These are phyloP conservation scores for Philonicus albiceps DNA, from an alignment of 2,888 invertebrate species.

Conservation along the genomic window DNA sequence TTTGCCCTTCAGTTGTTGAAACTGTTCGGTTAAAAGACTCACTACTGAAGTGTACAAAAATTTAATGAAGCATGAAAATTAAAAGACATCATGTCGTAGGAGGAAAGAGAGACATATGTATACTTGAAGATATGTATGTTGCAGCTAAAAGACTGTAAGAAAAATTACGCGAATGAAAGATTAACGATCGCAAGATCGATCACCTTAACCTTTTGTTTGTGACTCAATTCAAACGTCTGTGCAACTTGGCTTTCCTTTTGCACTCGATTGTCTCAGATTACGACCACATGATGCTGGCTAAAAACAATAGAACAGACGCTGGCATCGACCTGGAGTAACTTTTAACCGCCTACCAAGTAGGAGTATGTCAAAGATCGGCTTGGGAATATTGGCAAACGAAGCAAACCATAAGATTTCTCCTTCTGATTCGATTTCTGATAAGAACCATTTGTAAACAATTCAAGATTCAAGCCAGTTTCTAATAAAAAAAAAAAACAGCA, in stretches of 20 bases:
- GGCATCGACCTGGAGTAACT: not conserved
- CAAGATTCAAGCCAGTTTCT: not conserved
- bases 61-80: conserved; percentile 8
- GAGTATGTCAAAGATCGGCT: not conserved
- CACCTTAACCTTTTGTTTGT: conserved; percentile 32
- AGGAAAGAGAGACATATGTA: not conserved
- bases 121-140: not conserved
- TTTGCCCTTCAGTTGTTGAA: not conserved
- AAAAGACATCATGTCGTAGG: not conserved
- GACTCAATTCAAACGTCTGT: conserved; percentile 36
- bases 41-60: not conserved
- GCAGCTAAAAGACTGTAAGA: not conserved
- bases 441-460: not conserved
- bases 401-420: not conserved
- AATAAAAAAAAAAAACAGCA: not conserved
- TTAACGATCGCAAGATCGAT: conserved; percentile 29
- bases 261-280: conserved; percentile 34
- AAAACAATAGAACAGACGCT: conserved; percentile 20
- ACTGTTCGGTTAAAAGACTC: not conserved
- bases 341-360: conserved; percentile 22
- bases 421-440: not conserved
- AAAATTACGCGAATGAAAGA: conserved; percentile 24
- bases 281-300: conserved; percentile 25
- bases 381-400: not conserved
- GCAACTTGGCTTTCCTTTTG: conserved; percentile 17